Percentiles rank a stretch among this genome's conserved stretches.
Conservation (phyloP, 2,888 invertebrate species). For the Branchellion lobata region DNA sequence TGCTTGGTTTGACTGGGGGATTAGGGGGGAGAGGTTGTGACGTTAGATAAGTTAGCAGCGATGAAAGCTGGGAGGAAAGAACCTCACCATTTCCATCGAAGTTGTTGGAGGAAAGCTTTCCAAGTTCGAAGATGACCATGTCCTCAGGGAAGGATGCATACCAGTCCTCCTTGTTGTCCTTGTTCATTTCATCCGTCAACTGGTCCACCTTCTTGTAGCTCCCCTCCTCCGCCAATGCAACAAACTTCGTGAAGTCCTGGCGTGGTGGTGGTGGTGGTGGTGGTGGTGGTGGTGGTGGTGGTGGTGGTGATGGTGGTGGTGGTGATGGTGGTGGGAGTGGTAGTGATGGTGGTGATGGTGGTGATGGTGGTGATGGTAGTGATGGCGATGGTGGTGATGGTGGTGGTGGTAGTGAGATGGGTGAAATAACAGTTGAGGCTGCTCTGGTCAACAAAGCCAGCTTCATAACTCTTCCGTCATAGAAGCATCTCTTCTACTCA, state of each 20-base stretch:
- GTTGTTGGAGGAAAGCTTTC: slow-evolving; percentile 21
- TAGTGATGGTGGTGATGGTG: too few species aligned
- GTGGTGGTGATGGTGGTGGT: too few species aligned
- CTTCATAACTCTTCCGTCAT: too few species aligned
- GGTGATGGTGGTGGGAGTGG: too few species aligned
- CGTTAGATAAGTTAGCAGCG: neutral
- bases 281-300: too few species aligned
- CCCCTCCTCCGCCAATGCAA: slow-evolving; percentile 23
- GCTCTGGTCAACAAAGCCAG: too few species aligned
- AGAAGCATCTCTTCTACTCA: too few species aligned
- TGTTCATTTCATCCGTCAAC: neutral
- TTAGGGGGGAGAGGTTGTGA: neutral
- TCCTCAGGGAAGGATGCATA: slow-evolving; percentile 1
- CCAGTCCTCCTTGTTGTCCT: slow-evolving; percentile 21
- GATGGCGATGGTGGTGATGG: too few species aligned
- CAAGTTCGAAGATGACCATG: slow-evolving; percentile 17
- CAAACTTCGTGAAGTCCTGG: slow-evolving; percentile 27
- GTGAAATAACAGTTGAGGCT: too few species aligned
- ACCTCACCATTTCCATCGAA: slow-evolving; percentile 9
- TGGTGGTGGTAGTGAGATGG: too few species aligned
- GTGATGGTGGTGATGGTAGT: too few species aligned
- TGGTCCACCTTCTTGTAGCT: slow-evolving; percentile 16
- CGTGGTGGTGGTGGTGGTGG: neutral
- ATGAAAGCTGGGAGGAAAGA: neutral
- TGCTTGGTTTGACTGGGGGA: slow-evolving; percentile 6